A percentile compares a stretch with the other conserved stretches of the same genome.
phyloP scores from a whole-genome alignment of 1,140 invertebrate species.

The silkworm (Bombyx mori) region ASM3026992v2 NC_085116.1:3136501-3137000 shows the following conservation, averaged over 20 bases:
- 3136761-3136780: constrained; percentile 69
- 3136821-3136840: constrained; percentile 51
- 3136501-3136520: no score
- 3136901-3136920: constrained; percentile 57
- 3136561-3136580: not conserved
- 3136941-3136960: constrained; percentile 12
- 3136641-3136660: constrained; percentile 72
- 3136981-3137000: constrained; percentile 1
- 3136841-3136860: constrained; percentile 59
- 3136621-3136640: constrained; percentile 66
- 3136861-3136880: constrained; percentile 58
- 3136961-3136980: not conserved
- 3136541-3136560: not conserved
- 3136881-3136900: constrained; percentile 34
- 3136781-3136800: constrained; percentile 54
- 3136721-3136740: constrained; percentile 67
- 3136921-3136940: constrained; percentile 40
- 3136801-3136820: constrained; percentile 63
- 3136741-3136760: constrained; percentile 66
- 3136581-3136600: constrained; percentile 63
- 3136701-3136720: constrained; percentile 63
- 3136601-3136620: constrained; percentile 63
- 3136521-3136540: not conserved
- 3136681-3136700: constrained; percentile 68
- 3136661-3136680: constrained; percentile 57